Conservation (phyloP, 2,888 invertebrate species). For the Drosophila pullipes region DNA sequence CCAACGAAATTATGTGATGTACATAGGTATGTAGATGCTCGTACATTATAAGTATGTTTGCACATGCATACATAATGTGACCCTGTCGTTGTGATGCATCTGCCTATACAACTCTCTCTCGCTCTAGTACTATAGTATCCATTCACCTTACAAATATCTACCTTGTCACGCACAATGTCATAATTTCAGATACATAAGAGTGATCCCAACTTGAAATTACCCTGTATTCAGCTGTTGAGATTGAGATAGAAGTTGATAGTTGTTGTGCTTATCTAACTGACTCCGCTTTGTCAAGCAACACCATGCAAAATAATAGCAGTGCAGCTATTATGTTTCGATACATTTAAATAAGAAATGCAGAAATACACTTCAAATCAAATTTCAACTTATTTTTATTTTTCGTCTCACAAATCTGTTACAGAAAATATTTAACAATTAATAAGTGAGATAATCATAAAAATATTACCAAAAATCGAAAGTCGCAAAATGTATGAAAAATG, state of each 20-base stretch:
- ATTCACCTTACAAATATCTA: slow-evolving; percentile 1
- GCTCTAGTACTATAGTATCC: neutral
- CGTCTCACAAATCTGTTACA: neutral
- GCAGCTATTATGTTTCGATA: neutral
- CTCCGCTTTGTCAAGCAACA: neutral
- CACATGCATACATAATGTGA: neutral
- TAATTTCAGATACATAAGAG: neutral
- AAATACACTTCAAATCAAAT: neutral
- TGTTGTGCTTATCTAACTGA: neutral
- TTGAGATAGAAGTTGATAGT: neutral
- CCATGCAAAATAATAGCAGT: neutral
- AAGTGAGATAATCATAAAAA: neutral
- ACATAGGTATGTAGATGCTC: neutral
- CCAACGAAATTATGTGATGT: slow-evolving; percentile 51
- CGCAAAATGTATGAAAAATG: neutral
- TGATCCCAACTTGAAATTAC: neutral
- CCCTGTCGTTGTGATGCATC: neutral
- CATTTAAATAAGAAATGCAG: neutral
- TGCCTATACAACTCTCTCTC: neutral
- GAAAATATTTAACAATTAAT: neutral
- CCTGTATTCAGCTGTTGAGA: neutral
- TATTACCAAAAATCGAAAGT: neutral
- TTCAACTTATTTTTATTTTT: neutral
- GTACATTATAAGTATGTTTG: neutral
- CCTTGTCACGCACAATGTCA: slow-evolving; percentile 8